Base-by-base conservation (phyloP, 2,888 invertebrate genomes). In the Euplexia lucipara region DNA sequence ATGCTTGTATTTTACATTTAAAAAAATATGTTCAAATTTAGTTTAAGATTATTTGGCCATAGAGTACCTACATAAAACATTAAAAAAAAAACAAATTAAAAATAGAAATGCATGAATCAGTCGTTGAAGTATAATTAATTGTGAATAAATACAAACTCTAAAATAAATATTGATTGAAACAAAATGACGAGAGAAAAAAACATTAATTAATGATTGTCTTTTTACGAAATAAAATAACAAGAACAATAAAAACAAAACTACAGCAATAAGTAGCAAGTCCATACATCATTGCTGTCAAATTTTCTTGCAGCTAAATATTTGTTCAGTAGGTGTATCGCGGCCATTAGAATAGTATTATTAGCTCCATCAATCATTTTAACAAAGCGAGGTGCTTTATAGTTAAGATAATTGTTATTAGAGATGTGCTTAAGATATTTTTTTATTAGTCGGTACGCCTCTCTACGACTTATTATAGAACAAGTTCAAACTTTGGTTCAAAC, bases 201-300 rank as follows among this genome's bases (percentile, higher is more conserved):
- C 0, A n/a, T 41, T 49, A 16, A 18, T 9, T 37, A 30, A 30
- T 22, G 10, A n/a, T 16, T n/a, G 14, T 39, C 22, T 47, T 53
- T 67, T 20, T 53, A 34, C 5, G 18, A 71, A 42, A 47, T 64
- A 66, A 44, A 32, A 45, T 12, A 42, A 16, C 32, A 37, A 34
- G 0, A 34, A 22, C n/a, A 56, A 76, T 39, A 75, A 70, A 64
- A 42, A 56, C 41, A 70, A 18, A 49, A 8, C 26, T 44, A 76
- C 60, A 63, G 60, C 64, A 73, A 66, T 79, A 70, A 63, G 74
- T 63, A 65, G 60, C 63, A 10, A n/a, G 53, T 45, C 65, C 79
- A 81, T 80, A 77, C 63, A 80, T 80, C 80, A 80, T 75, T 66
- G 62, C 80, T 81, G 80, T 80, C 80, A 81, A 80, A 81, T 79